A percentile compares a stretch with the other conserved stretches of the same genome.
These are phyloP conservation scores for Carassius auratus DNA, from an alignment of 2,113 vertebrate genomes.

Conservation along the genomic window DNA sequence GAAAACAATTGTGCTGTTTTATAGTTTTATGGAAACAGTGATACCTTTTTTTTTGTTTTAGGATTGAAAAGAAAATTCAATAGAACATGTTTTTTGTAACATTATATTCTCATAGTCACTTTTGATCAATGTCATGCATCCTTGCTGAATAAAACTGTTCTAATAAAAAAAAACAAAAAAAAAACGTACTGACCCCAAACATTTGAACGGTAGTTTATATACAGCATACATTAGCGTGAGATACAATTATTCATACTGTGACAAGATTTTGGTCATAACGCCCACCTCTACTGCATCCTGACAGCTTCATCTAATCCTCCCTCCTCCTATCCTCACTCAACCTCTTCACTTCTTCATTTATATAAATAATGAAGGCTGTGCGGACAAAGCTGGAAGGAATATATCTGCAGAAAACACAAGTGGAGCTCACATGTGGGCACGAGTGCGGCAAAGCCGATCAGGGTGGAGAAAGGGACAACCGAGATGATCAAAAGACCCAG, in stretches of 20 bases:
- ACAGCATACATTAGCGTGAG: neutral
- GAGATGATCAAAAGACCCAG: conserved; percentile 60
- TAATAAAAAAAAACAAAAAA: neutral
- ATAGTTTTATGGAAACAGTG: neutral
- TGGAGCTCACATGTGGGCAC: conserved; percentile 35
- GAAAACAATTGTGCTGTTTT: neutral
- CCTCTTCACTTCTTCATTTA: conserved; percentile 56
- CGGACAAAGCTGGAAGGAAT: conserved; percentile 48
- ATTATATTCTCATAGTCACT: neutral
- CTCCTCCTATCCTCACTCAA: conserved; percentile 62
- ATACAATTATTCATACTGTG: neutral
- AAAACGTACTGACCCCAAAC: neutral
- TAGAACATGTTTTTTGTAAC: neutral
- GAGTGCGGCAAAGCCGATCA: conserved; percentile 56
- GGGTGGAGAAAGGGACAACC: conserved; percentile 52
- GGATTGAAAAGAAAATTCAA: neutral
- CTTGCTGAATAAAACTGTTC: neutral
- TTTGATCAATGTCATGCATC: neutral
- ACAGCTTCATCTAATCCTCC: conserved; percentile 49
- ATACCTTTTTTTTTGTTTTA: neutral
- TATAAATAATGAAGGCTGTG: conserved; percentile 69
- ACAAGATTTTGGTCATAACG: neutral
- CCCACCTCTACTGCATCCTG: conserved; percentile 7
- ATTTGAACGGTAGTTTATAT: neutral
- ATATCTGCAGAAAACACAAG: conserved; percentile 62